Evolutionary conservation across 2,797 vertebrate species (phyloP), one percentile per base, ranked within the genome.

Genomic region (Borostomias antarcticus): DNA sequence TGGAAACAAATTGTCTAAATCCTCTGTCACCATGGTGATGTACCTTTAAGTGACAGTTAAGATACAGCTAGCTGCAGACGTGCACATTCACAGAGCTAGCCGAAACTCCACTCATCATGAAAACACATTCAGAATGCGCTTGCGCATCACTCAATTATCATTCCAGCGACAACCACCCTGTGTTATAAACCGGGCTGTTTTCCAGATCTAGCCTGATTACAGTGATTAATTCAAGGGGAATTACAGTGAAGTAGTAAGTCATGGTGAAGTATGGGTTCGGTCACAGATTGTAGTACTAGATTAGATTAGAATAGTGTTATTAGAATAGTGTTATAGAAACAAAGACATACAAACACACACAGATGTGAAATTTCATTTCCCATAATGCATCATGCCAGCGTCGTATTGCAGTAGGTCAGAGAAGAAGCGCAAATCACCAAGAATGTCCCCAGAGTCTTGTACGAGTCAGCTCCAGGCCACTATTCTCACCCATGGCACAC

Each of bases 401-500:
- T 45, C 40, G 25, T 8, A 32, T 23, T 40, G 35, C 35, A 43
- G 6, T 30, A 30, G 17, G 28, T 56, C 19, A 32, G 29, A 32
- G n/a, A n/a, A 32, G 30, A 54, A 28, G n/a, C 19, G n/a, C 17
- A 19, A 40, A 59, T 6, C 15, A 13, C 30, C 30, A 57, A 43
- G n/a, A 59, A 26, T 45, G 23, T 59, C 56, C 21, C 11, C 7
- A 37, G 33, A 58, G 19, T 45, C 40, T 45, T 45, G 40, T n/a
- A 6, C 9, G 40, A 45, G 40, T 45, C 17, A 45, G 40, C 13
- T 59, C 35, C 58, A 45, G 10, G 13, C 23, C 13, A 7, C 37
- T 26, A 59, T 59, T 43, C 58, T 17, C 23, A 32, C 15, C 40
- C 40, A 56, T 30, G 53, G 4, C 53, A 59, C 37, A 25, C 58